phyloP scores from a whole-genome alignment of 2,797 vertebrate genomes.

The Phoxinus dragarum region DNA sequence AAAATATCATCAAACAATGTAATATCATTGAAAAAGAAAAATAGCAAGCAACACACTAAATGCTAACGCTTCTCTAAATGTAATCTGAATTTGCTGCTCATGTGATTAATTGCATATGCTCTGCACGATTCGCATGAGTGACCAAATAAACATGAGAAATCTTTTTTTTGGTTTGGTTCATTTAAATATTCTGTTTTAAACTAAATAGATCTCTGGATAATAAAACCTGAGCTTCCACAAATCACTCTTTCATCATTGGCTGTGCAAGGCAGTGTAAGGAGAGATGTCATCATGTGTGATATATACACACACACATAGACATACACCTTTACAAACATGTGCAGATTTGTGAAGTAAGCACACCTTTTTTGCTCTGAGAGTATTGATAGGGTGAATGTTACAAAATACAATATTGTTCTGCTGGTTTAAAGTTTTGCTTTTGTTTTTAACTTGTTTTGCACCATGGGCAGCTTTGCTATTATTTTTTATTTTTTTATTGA shows the following conservation, averaged over 20 bases:
- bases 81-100: slow-evolving; percentile 33
- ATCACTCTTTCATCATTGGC: slow-evolving; percentile 25
- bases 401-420: neutral
- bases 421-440: neutral
- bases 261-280: slow-evolving; percentile 34
- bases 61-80: slow-evolving; percentile 44
- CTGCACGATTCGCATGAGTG: slow-evolving; percentile 74
- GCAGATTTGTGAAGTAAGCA: slow-evolving; percentile 14
- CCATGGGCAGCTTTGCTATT: slow-evolving; percentile 34
- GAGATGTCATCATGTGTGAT: slow-evolving; percentile 3
- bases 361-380: slow-evolving; percentile 25
- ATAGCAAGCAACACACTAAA: neutral
- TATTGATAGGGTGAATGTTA: neutral
- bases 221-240: slow-evolving; percentile 3
- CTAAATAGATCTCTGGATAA: neutral
- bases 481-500: slow-evolving; percentile 12
- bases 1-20: slow-evolving; percentile 23
- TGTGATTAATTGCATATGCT: slow-evolving; percentile 48
- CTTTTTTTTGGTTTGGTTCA: neutral
- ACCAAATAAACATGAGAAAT: slow-evolving; percentile 26
- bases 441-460: slow-evolving; percentile 13
- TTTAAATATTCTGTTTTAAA: slow-evolving; percentile 4
- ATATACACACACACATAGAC: neutral
- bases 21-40: neutral
- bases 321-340: neutral